A percentile compares a stretch with the other conserved stretches of the same genome.
Evolutionary conservation across 2,797 vertebrate species (phyloP).

Genomic region (Halcyon smyrnensis): DNA sequence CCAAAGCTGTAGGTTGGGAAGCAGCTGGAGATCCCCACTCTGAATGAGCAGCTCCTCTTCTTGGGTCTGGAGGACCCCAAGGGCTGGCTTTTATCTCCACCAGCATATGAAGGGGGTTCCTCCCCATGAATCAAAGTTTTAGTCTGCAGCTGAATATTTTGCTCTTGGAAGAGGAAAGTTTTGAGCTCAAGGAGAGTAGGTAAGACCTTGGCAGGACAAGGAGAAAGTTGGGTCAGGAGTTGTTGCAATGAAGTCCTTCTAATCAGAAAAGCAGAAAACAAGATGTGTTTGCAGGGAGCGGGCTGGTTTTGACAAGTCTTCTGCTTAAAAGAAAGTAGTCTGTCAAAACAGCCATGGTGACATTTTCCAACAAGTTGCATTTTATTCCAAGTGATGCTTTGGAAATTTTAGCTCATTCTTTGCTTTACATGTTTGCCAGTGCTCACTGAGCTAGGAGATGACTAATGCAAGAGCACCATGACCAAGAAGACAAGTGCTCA

Average conservation of each 20-base stretch:
- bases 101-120: not conserved
- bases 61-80: not conserved
- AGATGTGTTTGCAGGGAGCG: not conserved
- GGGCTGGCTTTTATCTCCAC: not conserved
- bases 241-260: not conserved
- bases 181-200: not conserved
- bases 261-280: not conserved
- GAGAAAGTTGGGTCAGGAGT: not conserved
- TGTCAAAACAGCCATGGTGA: constrained; percentile 58
- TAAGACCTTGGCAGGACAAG: not conserved
- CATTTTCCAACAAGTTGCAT: constrained; percentile 48
- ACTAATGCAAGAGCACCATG: not conserved
- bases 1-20: not conserved
- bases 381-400: constrained; percentile 7
- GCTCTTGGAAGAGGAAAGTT: not conserved
- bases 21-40: constrained; percentile 1
- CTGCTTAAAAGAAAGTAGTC: not conserved
- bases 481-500: not conserved
- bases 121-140: not conserved
- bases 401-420: constrained; percentile 36
- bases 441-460: not conserved
- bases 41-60: not conserved
- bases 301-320: constrained; percentile 16
- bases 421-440: not conserved
- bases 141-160: not conserved